phyloP scores from a whole-genome alignment of 2,888 invertebrate genomes.

The Limnephilus lunatus region DNA sequence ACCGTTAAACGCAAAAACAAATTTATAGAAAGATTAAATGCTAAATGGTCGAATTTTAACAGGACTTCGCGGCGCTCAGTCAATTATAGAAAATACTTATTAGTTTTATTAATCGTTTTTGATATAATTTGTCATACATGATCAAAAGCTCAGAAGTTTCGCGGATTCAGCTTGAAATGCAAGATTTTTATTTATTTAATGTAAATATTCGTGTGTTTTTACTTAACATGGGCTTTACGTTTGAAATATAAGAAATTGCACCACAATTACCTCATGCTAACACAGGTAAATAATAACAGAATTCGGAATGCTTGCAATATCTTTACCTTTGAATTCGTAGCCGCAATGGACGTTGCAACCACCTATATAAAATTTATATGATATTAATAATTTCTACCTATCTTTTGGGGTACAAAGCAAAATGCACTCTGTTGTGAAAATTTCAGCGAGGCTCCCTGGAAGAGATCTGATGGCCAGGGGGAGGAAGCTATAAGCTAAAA shows the following conservation, averaged over 20 bases:
- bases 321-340: not conserved
- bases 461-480: not conserved
- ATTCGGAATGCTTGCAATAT: not conserved
- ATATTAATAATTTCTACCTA: not conserved
- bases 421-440: conserved; percentile 8
- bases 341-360: not conserved
- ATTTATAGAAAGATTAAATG: no score
- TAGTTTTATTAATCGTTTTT: no score
- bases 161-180: no score
- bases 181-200: no score
- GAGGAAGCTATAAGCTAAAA: not conserved
- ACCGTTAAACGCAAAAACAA: no score
- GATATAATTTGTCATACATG: no score
- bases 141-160: no score
- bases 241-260: not conserved
- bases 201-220: no score
- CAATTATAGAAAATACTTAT: no score
- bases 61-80: no score
- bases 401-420: not conserved
- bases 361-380: not conserved
- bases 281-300: not conserved
- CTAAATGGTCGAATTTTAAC: no score
- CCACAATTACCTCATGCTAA: not conserved
- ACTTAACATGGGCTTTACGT: no score
- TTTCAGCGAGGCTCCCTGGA: not conserved